Evolutionary conservation across 2,888 invertebrate genomes (phyloP).

Genomic region (Lithophane semibrunnea): DNA sequence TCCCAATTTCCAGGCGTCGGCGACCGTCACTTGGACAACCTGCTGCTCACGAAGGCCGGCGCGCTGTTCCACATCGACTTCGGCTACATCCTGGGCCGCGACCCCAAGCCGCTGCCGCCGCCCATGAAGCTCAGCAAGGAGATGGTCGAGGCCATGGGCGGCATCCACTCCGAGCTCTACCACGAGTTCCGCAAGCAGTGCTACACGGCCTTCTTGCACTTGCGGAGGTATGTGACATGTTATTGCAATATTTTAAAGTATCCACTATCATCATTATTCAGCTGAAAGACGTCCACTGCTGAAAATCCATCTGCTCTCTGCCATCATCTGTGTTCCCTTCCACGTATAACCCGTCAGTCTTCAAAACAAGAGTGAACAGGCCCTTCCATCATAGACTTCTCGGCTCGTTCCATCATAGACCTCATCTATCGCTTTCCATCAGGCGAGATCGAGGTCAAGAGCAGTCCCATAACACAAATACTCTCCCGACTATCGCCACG

Average conservation of each 20-base stretch:
- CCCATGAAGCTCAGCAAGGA: slow-evolving; percentile 99
- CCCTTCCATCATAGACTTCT: no score
- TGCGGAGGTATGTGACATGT: slow-evolving; percentile 92
- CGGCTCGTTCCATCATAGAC: no score
- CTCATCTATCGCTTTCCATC: no score
- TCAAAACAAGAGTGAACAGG: no score
- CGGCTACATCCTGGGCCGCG: slow-evolving; percentile 98
- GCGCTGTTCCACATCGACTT: slow-evolving; percentile 99
- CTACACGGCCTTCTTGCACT: slow-evolving; percentile 98
- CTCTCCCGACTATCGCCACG: background rate
- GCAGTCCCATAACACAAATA: no score
- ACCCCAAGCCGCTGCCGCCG: slow-evolving; percentile 99
- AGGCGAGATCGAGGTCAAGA: no score
- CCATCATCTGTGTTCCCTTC: no score
- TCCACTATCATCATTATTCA: background rate
- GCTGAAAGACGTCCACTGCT: background rate
- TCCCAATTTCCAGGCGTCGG: slow-evolving; percentile 94
- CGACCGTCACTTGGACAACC: slow-evolving; percentile 99
- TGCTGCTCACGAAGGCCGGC: slow-evolving; percentile 97
- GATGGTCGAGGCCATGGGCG: slow-evolving; percentile 99
- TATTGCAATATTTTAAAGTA: background rate
- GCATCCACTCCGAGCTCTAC: slow-evolving; percentile 97
- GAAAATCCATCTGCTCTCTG: no score
- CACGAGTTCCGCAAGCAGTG: slow-evolving; percentile 98
- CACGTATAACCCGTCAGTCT: no score